Percentiles rank a stretch among this genome's conserved stretches.
Conservation (phyloP, 1,140 invertebrate genomes). For the Nomia melanderi region DNA sequence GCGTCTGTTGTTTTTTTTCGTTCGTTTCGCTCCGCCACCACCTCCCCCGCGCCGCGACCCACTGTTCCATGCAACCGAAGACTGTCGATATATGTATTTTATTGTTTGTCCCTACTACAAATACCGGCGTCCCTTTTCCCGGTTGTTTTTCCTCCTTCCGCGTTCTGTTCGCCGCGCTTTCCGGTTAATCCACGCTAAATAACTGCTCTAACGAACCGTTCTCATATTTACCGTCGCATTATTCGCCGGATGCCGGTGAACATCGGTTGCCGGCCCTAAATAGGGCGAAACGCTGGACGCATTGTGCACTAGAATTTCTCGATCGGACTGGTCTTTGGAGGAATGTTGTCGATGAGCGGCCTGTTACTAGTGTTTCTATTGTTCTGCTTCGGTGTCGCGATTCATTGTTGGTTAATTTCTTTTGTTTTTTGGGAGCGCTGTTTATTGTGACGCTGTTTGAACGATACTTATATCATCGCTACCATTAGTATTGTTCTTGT, state of each 20-base stretch:
- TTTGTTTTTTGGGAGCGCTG: too few species aligned
- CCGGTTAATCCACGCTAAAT: not conserved
- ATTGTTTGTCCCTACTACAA: not conserved
- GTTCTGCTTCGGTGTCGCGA: too few species aligned
- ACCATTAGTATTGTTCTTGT: too few species aligned
- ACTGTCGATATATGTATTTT: conserved; percentile 25
- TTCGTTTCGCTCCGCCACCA: not conserved
- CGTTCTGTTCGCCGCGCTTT: not conserved
- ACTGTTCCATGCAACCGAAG: not conserved
- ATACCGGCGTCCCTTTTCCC: not conserved
- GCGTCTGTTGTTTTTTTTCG: too few species aligned
- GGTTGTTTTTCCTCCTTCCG: not conserved
- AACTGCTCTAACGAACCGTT: not conserved
- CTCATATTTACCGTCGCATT: not conserved
- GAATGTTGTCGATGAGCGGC: too few species aligned
- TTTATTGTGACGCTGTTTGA: too few species aligned
- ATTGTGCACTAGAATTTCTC: too few species aligned
- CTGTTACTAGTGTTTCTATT: too few species aligned
- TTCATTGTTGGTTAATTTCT: too few species aligned
- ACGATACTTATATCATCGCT: too few species aligned
- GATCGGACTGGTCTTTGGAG: too few species aligned
- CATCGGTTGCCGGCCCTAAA: not conserved
- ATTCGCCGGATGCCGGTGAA: not conserved
- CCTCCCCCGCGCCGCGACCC: not conserved
- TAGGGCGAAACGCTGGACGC: not conserved